Base-by-base conservation (phyloP, 2,113 vertebrate genomes). In the Rhizomys pruinosus region DNA sequence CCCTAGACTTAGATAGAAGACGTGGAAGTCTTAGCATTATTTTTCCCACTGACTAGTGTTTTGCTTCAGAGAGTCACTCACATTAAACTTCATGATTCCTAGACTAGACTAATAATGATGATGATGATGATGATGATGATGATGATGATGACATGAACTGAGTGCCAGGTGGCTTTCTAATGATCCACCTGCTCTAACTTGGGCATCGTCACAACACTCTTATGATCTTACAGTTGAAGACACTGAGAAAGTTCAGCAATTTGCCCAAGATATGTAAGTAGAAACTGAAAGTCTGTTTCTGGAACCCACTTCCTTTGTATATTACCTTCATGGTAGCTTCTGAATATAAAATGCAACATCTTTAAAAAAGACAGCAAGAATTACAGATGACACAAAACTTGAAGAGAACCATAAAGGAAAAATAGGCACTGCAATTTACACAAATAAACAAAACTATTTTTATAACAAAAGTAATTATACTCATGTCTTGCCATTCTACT, bases 301-400 rank as follows among this genome's bases (percentile, higher is more conserved):
- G 80, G n/a, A 32, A 22, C 15, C 42, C 7, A 93, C 81, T 39
- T 47, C 64, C 39, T 66, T 64, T 73, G 52, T 81, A 94, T 39
- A 90, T 39, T 25, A 79, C 2, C 8, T 71, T 20, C 61, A 82
- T 23, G 4, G 29, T 87, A 87, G 32, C 20, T 93, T 86, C 47
- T 32, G 73, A 39, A 73, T 61, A 20, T 66, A 71, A 82, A 93
- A 76, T 86, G 64, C 37, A 63, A 20, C 63, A 71, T 88, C 57
- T 88, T 68, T 71, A 85, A 92, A 89, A 85, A 92, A 89, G 16
- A 90, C 66, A 88, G 47, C 39, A 93, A 64, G 78, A 84, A 85
- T 90, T 85, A 57, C 61, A 92, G 44, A 90, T 92, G 17, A 44
- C 47, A 76, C 64, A 92, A 93, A 39, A 91, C 32, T 68, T 91